phyloP scores from a whole-genome alignment of 2,113 vertebrate species.

The Crotalus helleri region DNA sequence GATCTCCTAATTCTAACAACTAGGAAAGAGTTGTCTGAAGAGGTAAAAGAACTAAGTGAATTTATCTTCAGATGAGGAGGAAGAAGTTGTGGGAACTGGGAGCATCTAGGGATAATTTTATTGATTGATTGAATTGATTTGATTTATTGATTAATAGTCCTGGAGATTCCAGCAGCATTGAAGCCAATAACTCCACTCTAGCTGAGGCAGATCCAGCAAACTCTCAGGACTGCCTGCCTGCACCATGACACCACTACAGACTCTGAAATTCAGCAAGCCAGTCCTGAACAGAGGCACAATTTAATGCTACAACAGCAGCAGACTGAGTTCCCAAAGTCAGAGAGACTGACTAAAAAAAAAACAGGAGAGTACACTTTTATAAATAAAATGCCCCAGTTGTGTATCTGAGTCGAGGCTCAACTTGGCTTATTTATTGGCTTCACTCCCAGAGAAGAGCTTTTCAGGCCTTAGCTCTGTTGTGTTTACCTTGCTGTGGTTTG shows the following conservation, averaged over 20 bases:
- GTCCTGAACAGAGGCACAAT: not conserved
- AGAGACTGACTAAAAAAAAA: not conserved
- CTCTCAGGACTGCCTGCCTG: not conserved
- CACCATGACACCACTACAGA: not conserved
- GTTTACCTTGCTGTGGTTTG: not conserved
- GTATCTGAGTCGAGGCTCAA: not conserved
- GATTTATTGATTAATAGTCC: not conserved
- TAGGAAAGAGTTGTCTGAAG: not conserved
- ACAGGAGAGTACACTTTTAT: not conserved
- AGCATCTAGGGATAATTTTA: not conserved
- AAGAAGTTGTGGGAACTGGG: not conserved
- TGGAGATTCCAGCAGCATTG: not conserved
- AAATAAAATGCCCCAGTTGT: not conserved
- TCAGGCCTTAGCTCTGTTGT: not conserved
- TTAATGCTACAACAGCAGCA: not conserved
- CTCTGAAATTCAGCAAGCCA: not conserved
- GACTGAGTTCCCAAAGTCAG: not conserved
- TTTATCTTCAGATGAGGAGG: not conserved
- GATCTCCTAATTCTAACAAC: not conserved
- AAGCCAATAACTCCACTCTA: not conserved
- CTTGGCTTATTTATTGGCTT: not conserved
- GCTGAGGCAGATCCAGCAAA: not conserved
- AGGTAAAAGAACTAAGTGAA: not conserved
- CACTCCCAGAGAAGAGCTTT: not conserved
- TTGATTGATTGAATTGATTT: not conserved